phyloP scores from a whole-genome alignment of 1,140 invertebrate species.

The Prorops nasuta region DNA sequence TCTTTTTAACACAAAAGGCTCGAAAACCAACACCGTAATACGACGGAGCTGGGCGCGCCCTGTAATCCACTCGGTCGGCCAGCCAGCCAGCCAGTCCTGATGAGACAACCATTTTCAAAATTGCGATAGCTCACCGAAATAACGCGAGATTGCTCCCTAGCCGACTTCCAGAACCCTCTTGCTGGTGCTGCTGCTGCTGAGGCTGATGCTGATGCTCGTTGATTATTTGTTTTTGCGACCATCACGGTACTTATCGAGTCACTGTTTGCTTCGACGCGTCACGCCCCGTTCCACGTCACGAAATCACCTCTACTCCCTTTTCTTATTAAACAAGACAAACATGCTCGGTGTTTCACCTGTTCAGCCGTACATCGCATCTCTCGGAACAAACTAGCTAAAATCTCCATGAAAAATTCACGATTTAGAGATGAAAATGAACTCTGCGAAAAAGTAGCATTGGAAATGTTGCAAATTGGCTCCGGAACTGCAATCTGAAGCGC shows the following conservation, averaged over 20 bases:
- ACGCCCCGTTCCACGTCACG: conserved; percentile 34
- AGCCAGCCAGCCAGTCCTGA: conserved; percentile 24
- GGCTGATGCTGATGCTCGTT: conserved; percentile 32
- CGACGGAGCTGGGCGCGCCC: conserved; percentile 48
- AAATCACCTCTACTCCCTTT: too few species aligned
- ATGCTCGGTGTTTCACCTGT: not conserved
- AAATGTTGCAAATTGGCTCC: too few species aligned
- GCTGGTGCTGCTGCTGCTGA: not conserved
- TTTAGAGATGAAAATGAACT: too few species aligned
- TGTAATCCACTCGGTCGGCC: conserved; percentile 47
- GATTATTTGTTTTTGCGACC: conserved; percentile 54
- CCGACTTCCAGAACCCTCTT: not conserved
- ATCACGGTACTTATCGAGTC: conserved; percentile 46
- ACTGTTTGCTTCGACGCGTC: conserved; percentile 41
- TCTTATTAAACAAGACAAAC: conserved; percentile 17
- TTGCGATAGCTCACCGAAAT: conserved; percentile 49
- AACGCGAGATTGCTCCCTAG: conserved; percentile 37
- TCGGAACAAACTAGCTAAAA: too few species aligned
- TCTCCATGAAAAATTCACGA: too few species aligned
- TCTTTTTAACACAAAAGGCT: conserved; percentile 60
- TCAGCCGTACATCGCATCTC: too few species aligned
- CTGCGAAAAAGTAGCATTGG: too few species aligned
- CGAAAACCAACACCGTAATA: conserved; percentile 60
- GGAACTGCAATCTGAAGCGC: conserved; percentile 32
- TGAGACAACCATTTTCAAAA: conserved; percentile 57